Percentiles rank a stretch among this genome's conserved stretches.
Conservation (phyloP, 2,888 invertebrate genomes). For the Noctua pronuba region DNA sequence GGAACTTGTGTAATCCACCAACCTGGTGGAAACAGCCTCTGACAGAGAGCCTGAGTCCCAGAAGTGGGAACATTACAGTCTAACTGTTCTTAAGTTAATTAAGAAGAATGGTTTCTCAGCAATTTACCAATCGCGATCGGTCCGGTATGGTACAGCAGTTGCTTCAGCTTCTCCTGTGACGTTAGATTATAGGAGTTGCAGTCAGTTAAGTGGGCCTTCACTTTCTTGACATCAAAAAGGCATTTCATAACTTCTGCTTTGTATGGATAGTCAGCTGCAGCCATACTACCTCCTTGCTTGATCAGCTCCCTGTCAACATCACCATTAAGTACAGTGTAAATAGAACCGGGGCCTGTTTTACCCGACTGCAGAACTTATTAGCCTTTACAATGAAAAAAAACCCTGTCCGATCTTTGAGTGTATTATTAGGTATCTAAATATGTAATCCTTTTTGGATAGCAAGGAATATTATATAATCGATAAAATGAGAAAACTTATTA, state of each 20-base stretch:
- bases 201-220: slow-evolving; percentile 6
- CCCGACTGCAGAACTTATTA: too few species aligned
- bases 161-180: slow-evolving; percentile 83
- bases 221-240: slow-evolving; percentile 32
- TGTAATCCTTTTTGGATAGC: too few species aligned
- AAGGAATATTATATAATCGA: too few species aligned
- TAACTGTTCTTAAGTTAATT: neutral
- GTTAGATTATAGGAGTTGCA: slow-evolving; percentile 30
- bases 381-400: too few species aligned
- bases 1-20: neutral
- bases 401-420: too few species aligned
- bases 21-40: too few species aligned
- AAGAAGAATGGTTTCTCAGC: neutral
- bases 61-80: too few species aligned
- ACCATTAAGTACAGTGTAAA: neutral
- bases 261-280: slow-evolving; percentile 67
- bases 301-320: slow-evolving; percentile 40
- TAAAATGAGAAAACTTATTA: too few species aligned
- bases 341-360: neutral
- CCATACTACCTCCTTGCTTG: slow-evolving; percentile 47
- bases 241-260: neutral
- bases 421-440: too few species aligned
- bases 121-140: slow-evolving; percentile 52
- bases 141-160: slow-evolving; percentile 39
- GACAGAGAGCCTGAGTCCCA: too few species aligned